Conservation (phyloP, 1,140 invertebrate genomes). For the Diuraphis noxia region DNA sequence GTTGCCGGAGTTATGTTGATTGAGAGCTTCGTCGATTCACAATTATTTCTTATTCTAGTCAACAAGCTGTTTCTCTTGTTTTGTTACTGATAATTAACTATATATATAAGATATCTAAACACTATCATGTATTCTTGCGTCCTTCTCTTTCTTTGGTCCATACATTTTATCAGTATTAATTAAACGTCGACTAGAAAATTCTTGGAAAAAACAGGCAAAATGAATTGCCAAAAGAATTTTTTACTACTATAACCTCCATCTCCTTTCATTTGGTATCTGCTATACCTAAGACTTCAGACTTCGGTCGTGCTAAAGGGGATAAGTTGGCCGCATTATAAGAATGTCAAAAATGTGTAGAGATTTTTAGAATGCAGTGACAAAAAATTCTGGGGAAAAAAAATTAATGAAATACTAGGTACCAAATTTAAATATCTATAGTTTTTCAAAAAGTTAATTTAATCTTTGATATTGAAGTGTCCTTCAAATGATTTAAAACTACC, state of each 20-base stretch:
- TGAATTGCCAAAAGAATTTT: slow-evolving; percentile 36
- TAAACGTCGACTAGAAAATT: slow-evolving; percentile 48
- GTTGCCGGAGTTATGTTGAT: no score
- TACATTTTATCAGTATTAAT: slow-evolving; percentile 50
- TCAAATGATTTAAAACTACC: not conserved
- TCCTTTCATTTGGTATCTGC: not conserved
- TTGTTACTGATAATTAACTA: not conserved
- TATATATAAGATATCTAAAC: not conserved
- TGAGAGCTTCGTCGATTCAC: no score
- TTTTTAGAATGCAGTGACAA: not conserved
- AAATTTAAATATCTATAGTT: not conserved
- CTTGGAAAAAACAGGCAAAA: not conserved
- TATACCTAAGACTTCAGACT: not conserved
- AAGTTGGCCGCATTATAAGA: slow-evolving; percentile 21
- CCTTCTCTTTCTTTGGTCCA: not conserved
- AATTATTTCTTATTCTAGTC: slow-evolving; percentile 6
- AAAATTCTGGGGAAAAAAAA: slow-evolving; percentile 7
- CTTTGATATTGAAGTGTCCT: not conserved
- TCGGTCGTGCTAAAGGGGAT: not conserved
- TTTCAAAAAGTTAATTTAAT: slow-evolving; percentile 28
- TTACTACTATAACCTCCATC: slow-evolving; percentile 4
- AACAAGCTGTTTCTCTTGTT: slow-evolving; percentile 9
- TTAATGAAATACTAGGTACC: slow-evolving; percentile 21
- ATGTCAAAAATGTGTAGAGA: slow-evolving; percentile 28
- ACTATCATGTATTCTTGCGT: not conserved